A percentile compares a stretch with the other conserved stretches of the same genome.
Conservation (phyloP, 2,888 invertebrate genomes). For the Flabesymbios commensalis region DNA sequence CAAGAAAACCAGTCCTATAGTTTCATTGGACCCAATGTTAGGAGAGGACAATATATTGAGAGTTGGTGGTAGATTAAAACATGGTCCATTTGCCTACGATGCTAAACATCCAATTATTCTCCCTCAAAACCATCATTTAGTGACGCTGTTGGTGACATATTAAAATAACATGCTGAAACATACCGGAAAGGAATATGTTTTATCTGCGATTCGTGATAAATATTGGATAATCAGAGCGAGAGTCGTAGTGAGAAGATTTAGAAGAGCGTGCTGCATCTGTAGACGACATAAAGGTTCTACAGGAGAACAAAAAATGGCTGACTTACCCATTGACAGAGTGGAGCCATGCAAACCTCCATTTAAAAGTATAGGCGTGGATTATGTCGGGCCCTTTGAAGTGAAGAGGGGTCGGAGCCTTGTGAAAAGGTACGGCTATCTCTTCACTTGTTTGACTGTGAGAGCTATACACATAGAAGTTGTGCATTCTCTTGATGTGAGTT, state of each 20-base stretch:
- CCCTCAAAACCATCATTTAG: background rate
- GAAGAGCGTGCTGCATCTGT: background rate
- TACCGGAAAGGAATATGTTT: background rate
- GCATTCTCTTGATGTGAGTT: background rate
- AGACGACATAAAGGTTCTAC: background rate
- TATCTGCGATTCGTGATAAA: constrained; percentile 10
- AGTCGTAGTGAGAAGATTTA: background rate
- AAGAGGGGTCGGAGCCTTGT: background rate
- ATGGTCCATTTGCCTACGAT: background rate
- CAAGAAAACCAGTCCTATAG: too few relatives aligned
- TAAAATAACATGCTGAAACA: background rate
- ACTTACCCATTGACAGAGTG: constrained; percentile 1
- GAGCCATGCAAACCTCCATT: constrained; percentile 16
- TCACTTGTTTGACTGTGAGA: constrained; percentile 3
- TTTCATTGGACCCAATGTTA: too few relatives aligned
- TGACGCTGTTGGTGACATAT: background rate
- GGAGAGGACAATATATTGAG: too few relatives aligned
- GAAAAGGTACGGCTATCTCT: constrained; percentile 10
- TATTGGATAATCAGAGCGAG: background rate
- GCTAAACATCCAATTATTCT: constrained; percentile 1
- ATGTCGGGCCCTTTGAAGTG: constrained; percentile 8
- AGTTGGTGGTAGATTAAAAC: constrained; percentile 1
- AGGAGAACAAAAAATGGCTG: constrained; percentile 2
- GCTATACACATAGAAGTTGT: constrained; percentile 9
- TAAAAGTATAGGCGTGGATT: constrained; percentile 11